phyloP scores from a whole-genome alignment of 2,888 invertebrate species.

The Machimus rusticus region DNA sequence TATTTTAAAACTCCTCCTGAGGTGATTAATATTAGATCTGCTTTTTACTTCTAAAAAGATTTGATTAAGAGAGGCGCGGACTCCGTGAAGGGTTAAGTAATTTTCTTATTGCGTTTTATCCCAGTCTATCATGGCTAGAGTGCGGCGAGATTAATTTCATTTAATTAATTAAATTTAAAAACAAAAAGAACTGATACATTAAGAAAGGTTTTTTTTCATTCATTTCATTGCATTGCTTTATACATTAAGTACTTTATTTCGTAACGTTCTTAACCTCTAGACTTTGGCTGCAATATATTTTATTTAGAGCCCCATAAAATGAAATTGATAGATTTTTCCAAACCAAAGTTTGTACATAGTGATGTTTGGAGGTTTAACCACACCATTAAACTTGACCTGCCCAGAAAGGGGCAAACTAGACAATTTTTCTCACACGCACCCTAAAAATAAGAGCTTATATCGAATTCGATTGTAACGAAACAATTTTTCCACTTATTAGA shows the following conservation, averaged over 20 bases:
- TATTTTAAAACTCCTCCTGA: not conserved
- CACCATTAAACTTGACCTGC: no score
- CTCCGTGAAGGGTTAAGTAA: not conserved
- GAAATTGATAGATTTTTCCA: not conserved
- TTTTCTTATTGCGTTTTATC: not conserved
- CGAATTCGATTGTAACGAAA: no score
- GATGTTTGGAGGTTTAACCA: no score
- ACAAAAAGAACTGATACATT: not conserved
- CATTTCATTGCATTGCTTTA: no score
- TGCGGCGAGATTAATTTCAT: not conserved
- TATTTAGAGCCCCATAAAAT: not conserved
- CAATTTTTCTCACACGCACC: no score
- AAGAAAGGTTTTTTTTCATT: not conserved
- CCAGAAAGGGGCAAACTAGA: no score
- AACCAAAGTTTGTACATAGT: no score
- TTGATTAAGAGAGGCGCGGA: not conserved
- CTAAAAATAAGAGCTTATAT: no score
- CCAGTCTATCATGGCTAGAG: not conserved
- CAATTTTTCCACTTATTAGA: no score
- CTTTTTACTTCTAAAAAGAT: not conserved
- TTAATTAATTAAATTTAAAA: not conserved
- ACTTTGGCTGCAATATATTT: not conserved
- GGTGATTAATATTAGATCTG: not conserved
- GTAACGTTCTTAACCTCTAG: not conserved
- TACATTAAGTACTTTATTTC: not conserved